Conservation (phyloP, 2,113 vertebrate genomes). For the Calidris pugnax region DNA sequence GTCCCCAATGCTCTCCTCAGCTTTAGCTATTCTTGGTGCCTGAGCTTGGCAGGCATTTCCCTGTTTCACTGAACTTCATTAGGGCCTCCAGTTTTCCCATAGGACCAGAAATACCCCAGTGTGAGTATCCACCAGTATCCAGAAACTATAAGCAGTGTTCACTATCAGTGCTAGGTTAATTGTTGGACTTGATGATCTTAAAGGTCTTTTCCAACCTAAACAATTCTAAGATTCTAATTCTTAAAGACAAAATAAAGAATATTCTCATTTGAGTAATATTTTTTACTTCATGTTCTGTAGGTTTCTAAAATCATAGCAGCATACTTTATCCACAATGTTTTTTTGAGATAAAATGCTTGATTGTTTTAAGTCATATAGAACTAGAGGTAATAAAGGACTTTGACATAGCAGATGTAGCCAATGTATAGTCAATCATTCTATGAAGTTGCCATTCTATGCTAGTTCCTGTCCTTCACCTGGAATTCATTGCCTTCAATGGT, state of each 20-base stretch:
- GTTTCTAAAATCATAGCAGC: background rate
- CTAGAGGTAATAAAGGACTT: background rate
- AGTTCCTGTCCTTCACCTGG: background rate
- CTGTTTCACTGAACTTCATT: too few species aligned
- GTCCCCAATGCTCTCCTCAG: too few species aligned
- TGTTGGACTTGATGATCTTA: background rate
- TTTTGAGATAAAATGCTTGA: slow-evolving; percentile 2
- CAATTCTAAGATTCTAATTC: background rate
- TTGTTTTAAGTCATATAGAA: background rate
- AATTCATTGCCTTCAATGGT: background rate
- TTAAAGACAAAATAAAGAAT: background rate
- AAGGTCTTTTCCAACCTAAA: background rate
- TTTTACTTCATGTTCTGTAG: background rate
- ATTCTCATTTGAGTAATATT: background rate
- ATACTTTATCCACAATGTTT: background rate
- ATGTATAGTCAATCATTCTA: background rate
- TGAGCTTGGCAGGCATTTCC: too few species aligned
- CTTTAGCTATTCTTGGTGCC: too few species aligned
- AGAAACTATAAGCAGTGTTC: too few species aligned
- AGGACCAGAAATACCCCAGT: too few species aligned
- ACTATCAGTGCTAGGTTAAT: background rate
- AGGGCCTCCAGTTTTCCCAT: too few species aligned
- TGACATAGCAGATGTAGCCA: background rate
- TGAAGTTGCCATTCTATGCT: background rate
- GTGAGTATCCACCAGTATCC: too few species aligned